Evolutionary conservation across 2,797 vertebrate species (phyloP), one percentile per base, ranked within the genome.

Genomic region (Antennarius maculatus): DNA sequence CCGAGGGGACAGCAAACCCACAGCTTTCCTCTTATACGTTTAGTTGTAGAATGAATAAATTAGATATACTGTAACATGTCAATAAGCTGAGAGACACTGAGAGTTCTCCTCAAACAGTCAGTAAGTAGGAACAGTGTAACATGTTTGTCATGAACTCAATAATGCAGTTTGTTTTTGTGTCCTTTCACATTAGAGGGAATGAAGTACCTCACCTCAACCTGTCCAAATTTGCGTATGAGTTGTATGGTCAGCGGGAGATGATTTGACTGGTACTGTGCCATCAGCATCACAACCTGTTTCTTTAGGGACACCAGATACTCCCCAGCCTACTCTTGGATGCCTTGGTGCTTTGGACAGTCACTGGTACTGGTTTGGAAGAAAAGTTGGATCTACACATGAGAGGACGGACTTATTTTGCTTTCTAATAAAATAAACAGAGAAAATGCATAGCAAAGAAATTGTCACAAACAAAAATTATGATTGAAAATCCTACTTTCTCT

Each of bases 201-300:
- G 42, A 23, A 50, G 31, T 27, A 6, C 29, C 57, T 83, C 86
- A 97, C 97, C 95, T 96, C 93, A 69, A 95, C 89, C 11, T 92
- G 92, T 74, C 96, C 95, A 31, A 95, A 97, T 82, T 95, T 95
- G 42, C 96, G 93, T 39, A 98, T 81, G 56, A 94, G 89, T 49
- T 68, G 69, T 97, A 98, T 1, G 96, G 95, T 96, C 96, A 98
- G 69, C 59, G 59, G 62, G 93, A 93, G 71, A 96, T 71, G 4
- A 79, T 14, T 43, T 92, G 78, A 1, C 52, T 77, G 23, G 23
- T 23, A 1, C 82, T 69, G 0, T 28, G 91, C 90, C 29, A 92
- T 89, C 73, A 98, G 86, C 0, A 41, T 74, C 67, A 96, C 61
- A 58, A 85, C 79, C 0, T 95, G 93, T n/a, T 71, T 67, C 37